Conservation (phyloP, 2,888 invertebrate genomes). For the Patella depressa region DNA sequence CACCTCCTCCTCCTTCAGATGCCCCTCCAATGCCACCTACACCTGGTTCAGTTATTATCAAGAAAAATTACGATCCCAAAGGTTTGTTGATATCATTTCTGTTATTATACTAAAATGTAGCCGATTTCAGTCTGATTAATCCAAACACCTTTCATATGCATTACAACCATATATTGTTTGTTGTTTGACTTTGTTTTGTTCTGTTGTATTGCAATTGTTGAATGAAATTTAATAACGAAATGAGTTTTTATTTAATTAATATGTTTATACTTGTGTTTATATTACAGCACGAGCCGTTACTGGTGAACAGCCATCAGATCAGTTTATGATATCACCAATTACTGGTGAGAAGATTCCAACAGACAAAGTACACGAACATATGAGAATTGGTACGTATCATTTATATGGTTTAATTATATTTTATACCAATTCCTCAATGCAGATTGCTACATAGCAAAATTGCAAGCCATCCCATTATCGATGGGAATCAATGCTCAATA, state of each 20-base stretch:
- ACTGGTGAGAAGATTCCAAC: slow-evolving; percentile 98
- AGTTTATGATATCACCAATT: slow-evolving; percentile 95
- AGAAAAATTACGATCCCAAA: slow-evolving; percentile 96
- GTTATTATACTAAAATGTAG: too few relatives aligned
- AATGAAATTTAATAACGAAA: too few relatives aligned
- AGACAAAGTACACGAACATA: slow-evolving; percentile 96
- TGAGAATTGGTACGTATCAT: slow-evolving; percentile 80
- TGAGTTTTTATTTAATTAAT: too few relatives aligned
- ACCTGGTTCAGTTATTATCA: slow-evolving; percentile 93
- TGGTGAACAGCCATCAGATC: slow-evolving; percentile 53
- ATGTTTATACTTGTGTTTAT: slow-evolving; percentile 11
- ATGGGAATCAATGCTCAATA: too few relatives aligned
- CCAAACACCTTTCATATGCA: too few relatives aligned
- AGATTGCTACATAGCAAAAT: too few relatives aligned
- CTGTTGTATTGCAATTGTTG: neutral
- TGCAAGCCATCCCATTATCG: too few relatives aligned
- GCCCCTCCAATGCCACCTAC: slow-evolving; percentile 87
- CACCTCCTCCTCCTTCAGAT: slow-evolving; percentile 73
- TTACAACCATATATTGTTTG: too few relatives aligned
- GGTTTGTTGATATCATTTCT: slow-evolving; percentile 63
- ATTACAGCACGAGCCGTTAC: slow-evolving; percentile 50
- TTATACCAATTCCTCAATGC: too few relatives aligned
- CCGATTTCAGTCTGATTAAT: too few relatives aligned
- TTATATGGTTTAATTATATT: too few relatives aligned
- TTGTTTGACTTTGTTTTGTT: too few relatives aligned